Percentiles rank a stretch among this genome's conserved stretches.
These are phyloP conservation scores for Lasioglossum calceatum DNA, from an alignment of 2,888 invertebrate genomes.

Conservation along the genomic window DNA sequence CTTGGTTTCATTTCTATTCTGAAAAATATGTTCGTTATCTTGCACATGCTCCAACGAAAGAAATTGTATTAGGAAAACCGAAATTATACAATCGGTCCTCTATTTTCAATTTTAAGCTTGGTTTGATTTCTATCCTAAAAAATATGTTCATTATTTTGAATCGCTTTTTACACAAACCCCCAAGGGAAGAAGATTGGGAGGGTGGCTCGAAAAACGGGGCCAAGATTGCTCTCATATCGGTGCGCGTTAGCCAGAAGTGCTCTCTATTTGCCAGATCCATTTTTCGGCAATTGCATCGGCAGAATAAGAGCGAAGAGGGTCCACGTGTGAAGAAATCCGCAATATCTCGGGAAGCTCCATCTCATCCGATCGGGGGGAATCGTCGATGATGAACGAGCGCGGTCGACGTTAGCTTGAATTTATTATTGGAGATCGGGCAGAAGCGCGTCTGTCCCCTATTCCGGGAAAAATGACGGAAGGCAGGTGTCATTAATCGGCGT, in stretches of 20 bases:
- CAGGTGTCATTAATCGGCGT: conserved; percentile 50
- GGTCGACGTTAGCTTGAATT: conserved; percentile 41
- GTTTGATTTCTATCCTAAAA: too few relatives aligned
- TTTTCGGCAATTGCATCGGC: conserved; percentile 40
- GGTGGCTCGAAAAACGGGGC: neutral
- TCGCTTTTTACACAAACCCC: neutral
- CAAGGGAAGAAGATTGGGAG: neutral
- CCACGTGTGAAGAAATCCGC: conserved; percentile 19
- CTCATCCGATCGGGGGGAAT: conserved; percentile 37
- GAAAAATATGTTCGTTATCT: neutral
- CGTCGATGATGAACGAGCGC: conserved; percentile 52
- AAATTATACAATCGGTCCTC: too few relatives aligned
- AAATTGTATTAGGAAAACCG: too few relatives aligned
- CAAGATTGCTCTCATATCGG: neutral
- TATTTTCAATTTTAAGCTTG: too few relatives aligned
- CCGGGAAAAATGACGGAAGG: conserved; percentile 36
- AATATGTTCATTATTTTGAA: neutral
- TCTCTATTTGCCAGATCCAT: conserved; percentile 10
- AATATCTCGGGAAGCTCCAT: conserved; percentile 44
- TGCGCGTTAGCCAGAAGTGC: neutral
- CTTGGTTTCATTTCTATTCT: too few relatives aligned
- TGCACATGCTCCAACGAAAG: too few relatives aligned
- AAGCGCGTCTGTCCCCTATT: conserved; percentile 14
- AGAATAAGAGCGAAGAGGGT: neutral
- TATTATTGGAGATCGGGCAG: conserved; percentile 38